Evolutionary conservation across 2,797 vertebrate genomes (phyloP), one percentile per base, ranked within the genome.

Genomic region (Hephaestus fuliginosus): DNA sequence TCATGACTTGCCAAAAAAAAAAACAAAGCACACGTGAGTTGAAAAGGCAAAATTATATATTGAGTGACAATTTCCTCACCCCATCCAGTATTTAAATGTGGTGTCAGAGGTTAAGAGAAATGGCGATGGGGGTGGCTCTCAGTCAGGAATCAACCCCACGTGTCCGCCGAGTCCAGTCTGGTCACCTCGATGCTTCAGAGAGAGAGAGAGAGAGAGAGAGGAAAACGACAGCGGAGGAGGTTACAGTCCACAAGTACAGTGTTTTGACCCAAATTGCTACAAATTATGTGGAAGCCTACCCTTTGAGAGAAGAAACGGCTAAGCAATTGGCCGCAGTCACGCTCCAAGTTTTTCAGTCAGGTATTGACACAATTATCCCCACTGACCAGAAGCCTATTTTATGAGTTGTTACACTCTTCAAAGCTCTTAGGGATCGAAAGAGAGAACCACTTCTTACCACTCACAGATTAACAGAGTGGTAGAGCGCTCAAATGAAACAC

Each of bases 181-280:
- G 53, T 73, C 80, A 76, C 39, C 71, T 60, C 51, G 57, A 64
- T 53, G 53, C 52, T 52, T 14, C 64, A 73, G 9, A 69, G 25
- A 39, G 49, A 73, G 9, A 73, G 9, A 69, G 25, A 39, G 49
- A 73, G 9, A 25, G 25, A 73, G 9, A 69, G 25, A 39, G 49
- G 39, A 69, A 12, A 20, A 5, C 14, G 30, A 15, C 6, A 28
- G 51, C 15, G 2, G 20, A 20, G 41, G 10, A 62, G 44, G 48
- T 46, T 18, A 46, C 5, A 39, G 11, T 49, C 62, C 28, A 20
- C 39, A 12, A 30, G 9, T 17, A 14, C 1, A 30, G 67, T 58
- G 63, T 70, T 74, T 80, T 65, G 30, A 33, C 52, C 17, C 11
- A 51, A 28, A 61, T 12, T 63, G 44, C 66, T 70, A 48, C 18